These are phyloP conservation scores for Tupaia tana DNA, from an alignment of 2,113 vertebrate species.

Conservation along the genomic window DNA sequence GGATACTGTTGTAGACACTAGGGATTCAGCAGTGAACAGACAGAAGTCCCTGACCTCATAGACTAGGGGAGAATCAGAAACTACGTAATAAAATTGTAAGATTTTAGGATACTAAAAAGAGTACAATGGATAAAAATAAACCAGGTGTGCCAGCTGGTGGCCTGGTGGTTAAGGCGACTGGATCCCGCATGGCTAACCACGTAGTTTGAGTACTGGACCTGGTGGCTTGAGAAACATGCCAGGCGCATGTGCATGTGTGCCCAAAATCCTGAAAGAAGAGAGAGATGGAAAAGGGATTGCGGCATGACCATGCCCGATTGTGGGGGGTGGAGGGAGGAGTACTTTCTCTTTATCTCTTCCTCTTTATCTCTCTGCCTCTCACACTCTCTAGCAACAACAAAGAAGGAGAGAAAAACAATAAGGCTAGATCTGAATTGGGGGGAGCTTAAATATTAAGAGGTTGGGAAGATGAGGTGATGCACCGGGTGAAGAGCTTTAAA, in stretches of 20 bases:
- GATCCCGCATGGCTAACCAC: too few relatives aligned
- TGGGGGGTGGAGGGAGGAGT: too few relatives aligned
- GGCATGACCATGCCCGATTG: too few relatives aligned
- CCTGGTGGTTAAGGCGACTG: too few relatives aligned
- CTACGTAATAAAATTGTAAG: slow-evolving; percentile 13
- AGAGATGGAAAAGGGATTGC: too few relatives aligned
- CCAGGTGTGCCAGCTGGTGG: neutral
- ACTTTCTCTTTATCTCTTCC: too few relatives aligned
- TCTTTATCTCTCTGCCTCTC: too few relatives aligned
- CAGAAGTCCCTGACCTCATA: neutral
- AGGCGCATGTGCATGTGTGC: too few relatives aligned
- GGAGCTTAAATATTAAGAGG: neutral
- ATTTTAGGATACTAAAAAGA: neutral
- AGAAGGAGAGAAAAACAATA: neutral
- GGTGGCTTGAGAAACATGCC: too few relatives aligned
- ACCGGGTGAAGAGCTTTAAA: neutral
- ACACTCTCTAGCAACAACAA: too few relatives aligned
- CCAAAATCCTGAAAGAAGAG: too few relatives aligned
- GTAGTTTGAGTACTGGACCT: too few relatives aligned
- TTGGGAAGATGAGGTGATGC: neutral
- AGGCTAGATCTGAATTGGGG: neutral
- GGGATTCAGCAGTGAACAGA: neutral
- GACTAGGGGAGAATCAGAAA: neutral
- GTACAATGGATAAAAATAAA: neutral
- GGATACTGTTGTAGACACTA: neutral